Percentiles rank a stretch among this genome's conserved stretches.
phyloP scores from a whole-genome alignment of 2,113 vertebrate genomes.

The Gavia stellata region DNA sequence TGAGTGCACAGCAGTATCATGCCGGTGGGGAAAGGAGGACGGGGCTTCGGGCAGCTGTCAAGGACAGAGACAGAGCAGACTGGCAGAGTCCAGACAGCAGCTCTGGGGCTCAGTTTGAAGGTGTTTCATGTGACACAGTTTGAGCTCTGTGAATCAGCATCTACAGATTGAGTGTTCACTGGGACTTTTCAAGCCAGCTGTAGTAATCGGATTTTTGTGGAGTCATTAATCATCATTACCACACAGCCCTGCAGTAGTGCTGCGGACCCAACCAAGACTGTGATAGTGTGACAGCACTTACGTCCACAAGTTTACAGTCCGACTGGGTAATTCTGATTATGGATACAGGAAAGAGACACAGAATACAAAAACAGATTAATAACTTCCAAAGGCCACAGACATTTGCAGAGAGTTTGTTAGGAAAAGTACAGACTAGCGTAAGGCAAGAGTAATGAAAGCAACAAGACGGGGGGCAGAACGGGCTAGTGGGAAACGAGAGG shows the following conservation, averaged over 20 bases:
- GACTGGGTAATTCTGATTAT: constrained; percentile 5
- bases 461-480: not conserved
- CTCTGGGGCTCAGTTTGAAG: not conserved
- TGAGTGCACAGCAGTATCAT: rapidly evolving
- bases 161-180: not conserved
- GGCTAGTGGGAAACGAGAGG: not conserved
- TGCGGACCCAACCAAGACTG: not conserved
- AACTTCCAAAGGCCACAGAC: not conserved
- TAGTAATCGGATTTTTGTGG: constrained; percentile 1
- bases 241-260: not conserved
- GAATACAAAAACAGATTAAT: not conserved
- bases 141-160: not conserved
- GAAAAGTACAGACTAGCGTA: not conserved
- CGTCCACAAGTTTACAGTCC: not conserved
- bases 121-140: not conserved
- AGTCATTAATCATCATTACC: constrained; percentile 36
- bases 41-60: not conserved
- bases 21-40: not conserved
- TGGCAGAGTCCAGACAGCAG: not conserved
- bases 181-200: not conserved
- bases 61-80: not conserved
- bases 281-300: not conserved
- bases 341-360: not conserved
- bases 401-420: not conserved
- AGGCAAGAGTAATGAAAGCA: not conserved